These are phyloP conservation scores for Sabellastarte sp. DNA, from an alignment of 2,888 invertebrate species.

Conservation along the genomic window DNA sequence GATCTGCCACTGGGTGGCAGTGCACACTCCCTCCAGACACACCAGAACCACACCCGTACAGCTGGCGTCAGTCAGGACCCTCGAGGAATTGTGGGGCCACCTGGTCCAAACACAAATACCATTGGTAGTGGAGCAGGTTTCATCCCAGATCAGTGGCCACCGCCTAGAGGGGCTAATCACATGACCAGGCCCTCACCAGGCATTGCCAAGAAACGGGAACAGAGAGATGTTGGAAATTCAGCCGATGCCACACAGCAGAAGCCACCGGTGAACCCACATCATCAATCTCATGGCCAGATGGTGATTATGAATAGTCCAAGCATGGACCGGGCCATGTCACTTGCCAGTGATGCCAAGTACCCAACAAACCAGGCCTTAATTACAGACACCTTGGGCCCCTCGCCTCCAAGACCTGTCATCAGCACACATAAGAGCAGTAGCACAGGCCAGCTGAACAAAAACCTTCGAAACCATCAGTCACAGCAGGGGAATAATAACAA, in stretches of 20 bases:
- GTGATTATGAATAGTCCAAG: slow-evolving; percentile 10
- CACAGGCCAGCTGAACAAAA: neutral
- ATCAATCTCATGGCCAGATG: no score
- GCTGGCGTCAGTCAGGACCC: neutral
- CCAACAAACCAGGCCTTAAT: slow-evolving; percentile 29
- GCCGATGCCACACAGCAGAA: neutral
- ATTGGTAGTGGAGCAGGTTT: neutral
- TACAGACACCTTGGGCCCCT: slow-evolving; percentile 11
- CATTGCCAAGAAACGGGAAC: slow-evolving; percentile 5
- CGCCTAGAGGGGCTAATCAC: slow-evolving; percentile 7
- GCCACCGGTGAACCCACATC: no score
- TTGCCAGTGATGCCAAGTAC: slow-evolving; percentile 28
- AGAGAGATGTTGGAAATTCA: slow-evolving; percentile 12
- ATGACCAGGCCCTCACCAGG: slow-evolving; percentile 12
- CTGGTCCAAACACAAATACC: no score
- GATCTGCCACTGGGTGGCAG: slow-evolving; percentile 31
- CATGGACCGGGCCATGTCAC: slow-evolving; percentile 8
- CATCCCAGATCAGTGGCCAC: neutral
- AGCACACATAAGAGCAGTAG: neutral
- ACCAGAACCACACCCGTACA: slow-evolving; percentile 4
- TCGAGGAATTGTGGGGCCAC: neutral
- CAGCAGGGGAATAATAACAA: no score
- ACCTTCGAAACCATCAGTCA: no score
- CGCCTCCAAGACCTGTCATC: slow-evolving; percentile 1
- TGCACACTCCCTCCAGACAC: slow-evolving; percentile 29